Evolutionary conservation across 37 sponge, comb jelly and placozoan species (phyloP).

Genomic region (Theonella swinhoei): DNA sequence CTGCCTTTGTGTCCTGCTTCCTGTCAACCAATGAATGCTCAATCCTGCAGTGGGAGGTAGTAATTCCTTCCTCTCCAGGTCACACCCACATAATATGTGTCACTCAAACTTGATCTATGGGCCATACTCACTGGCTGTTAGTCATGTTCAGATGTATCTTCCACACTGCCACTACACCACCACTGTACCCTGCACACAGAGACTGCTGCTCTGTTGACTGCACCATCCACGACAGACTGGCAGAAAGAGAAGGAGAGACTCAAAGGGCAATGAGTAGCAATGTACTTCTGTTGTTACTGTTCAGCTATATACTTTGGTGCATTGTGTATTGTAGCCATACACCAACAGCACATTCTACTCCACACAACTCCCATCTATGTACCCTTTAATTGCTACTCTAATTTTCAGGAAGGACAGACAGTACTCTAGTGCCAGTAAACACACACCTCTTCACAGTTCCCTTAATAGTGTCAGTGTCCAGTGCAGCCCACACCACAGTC

Average conservation of each 20-base stretch:
- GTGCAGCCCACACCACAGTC: no score
- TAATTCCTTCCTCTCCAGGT: not conserved
- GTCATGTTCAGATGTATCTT: not conserved
- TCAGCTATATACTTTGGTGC: no score
- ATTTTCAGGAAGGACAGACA: no score
- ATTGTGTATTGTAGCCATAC: no score
- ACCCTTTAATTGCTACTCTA: no score
- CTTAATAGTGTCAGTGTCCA: no score
- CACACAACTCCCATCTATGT: no score
- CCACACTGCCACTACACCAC: not conserved
- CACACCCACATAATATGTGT: not conserved
- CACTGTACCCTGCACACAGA: slow-evolving; percentile 3
- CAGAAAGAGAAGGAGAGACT: not conserved
- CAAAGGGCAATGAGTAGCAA: not conserved
- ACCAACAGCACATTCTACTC: no score
- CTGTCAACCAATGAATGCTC: not conserved
- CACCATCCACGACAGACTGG: slow-evolving; percentile 11
- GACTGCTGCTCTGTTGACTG: not conserved
- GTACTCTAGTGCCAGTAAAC: no score
- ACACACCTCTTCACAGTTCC: not conserved
- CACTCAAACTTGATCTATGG: not conserved
- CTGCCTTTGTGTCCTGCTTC: not conserved
- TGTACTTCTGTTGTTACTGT: not conserved
- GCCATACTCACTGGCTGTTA: not conserved
- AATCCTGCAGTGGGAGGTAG: not conserved